Evolutionary conservation across 2,888 invertebrate genomes (phyloP).

Genomic region (Formica aserva): DNA sequence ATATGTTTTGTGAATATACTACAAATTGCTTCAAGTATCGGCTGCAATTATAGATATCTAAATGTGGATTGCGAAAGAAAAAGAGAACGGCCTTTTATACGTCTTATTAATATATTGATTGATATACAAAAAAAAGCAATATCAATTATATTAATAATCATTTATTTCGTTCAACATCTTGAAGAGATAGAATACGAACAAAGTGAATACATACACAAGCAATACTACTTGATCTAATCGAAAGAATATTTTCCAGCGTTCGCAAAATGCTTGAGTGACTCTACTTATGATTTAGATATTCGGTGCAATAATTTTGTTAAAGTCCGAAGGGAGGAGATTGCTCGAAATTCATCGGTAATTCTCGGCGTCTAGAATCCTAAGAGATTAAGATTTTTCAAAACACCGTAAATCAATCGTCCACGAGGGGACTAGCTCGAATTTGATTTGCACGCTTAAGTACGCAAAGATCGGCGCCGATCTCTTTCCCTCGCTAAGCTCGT

Average conservation of each 20-base stretch:
- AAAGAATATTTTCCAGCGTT: background rate
- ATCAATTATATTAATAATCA: slow-evolving; percentile 14
- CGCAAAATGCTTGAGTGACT: background rate
- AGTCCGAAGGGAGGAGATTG: background rate
- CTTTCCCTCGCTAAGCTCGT: background rate
- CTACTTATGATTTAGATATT: slow-evolving; percentile 16
- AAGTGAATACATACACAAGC: background rate
- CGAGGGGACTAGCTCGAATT: slow-evolving; percentile 7
- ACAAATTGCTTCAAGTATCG: background rate
- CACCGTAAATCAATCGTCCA: slow-evolving; percentile 39
- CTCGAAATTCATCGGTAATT: background rate
- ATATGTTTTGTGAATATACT: background rate
- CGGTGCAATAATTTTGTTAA: slow-evolving; percentile 31
- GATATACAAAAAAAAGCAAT: background rate
- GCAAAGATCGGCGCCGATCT: slow-evolving; percentile 10
- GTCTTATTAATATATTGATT: background rate
- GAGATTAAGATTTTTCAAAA: slow-evolving; percentile 53
- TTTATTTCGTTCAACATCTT: slow-evolving; percentile 6
- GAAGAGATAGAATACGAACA: background rate
- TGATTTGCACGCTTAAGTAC: slow-evolving; percentile 37
- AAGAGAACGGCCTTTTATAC: background rate
- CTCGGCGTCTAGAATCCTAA: background rate
- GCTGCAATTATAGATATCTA: background rate
- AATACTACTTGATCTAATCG: too few relatives aligned
- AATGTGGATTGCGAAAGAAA: background rate